These are phyloP conservation scores for Sinohyriopsis cumingii DNA, from an alignment of 2,888 invertebrate species.

Conservation along the genomic window DNA sequence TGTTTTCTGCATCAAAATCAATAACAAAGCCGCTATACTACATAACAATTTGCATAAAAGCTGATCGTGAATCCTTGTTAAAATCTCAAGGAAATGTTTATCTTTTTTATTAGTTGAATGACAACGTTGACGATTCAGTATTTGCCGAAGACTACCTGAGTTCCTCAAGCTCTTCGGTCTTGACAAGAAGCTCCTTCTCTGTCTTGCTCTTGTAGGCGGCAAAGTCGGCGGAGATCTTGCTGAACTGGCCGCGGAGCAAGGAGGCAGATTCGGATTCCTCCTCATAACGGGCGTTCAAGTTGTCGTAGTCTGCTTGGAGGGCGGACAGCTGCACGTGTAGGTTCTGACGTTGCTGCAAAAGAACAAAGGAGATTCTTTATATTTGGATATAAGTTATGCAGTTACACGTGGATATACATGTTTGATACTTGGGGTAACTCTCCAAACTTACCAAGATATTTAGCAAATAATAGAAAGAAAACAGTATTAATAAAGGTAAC, in stretches of 20 bases:
- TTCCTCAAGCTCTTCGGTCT: slow-evolving; percentile 90
- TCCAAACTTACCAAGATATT: too few relatives aligned
- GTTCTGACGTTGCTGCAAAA: slow-evolving; percentile 66
- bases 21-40: too few relatives aligned
- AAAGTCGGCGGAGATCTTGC: slow-evolving; percentile 89
- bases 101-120: too few relatives aligned
- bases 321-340: slow-evolving; percentile 65
- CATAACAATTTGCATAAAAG: too few relatives aligned
- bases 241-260: slow-evolving; percentile 96
- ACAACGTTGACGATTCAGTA: too few relatives aligned
- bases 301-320: slow-evolving; percentile 70
- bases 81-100: too few relatives aligned
- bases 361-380: background rate
- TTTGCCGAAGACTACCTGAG: slow-evolving; percentile 72
- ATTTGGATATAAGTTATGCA: background rate
- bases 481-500: too few relatives aligned
- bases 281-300: slow-evolving; percentile 91
- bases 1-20: too few relatives aligned
- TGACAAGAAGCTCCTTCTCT: slow-evolving; percentile 93
- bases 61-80: too few relatives aligned
- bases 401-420: too few relatives aligned
- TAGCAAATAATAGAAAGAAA: too few relatives aligned
- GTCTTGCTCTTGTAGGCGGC: slow-evolving; percentile 93
- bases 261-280: slow-evolving; percentile 98
- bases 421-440: too few relatives aligned